Conservation (phyloP, 2,113 vertebrate genomes). For the Aspidoscelis tigris region DNA sequence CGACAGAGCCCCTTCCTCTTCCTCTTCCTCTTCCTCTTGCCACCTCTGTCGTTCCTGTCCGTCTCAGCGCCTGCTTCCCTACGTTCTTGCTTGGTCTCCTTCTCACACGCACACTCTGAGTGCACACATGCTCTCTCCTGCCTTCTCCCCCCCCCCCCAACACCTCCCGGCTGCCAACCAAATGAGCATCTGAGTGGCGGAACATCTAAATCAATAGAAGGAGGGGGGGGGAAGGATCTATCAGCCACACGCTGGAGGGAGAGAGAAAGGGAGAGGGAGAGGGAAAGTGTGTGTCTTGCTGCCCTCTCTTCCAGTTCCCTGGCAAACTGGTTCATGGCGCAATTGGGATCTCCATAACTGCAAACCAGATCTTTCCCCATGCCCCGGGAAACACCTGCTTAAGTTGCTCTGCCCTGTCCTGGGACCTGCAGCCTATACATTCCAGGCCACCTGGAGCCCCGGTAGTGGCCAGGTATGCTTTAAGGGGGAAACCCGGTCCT, state of each 20-base stretch:
- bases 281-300: too few species aligned
- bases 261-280: background rate
- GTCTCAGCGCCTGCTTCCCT: background rate
- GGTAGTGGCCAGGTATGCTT: too few species aligned
- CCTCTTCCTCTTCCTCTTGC: background rate
- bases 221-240: background rate
- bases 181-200: slow-evolving; percentile 14
- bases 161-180: slow-evolving; percentile 9
- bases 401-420: too few species aligned
- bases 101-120: background rate
- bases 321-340: background rate
- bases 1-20: background rate
- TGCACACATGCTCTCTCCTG: background rate
- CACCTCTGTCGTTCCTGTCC: background rate
- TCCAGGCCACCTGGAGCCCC: too few species aligned
- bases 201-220: slow-evolving; percentile 8
- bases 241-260: background rate
- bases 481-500: too few species aligned
- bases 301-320: background rate
- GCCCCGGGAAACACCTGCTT: too few species aligned
- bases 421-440: too few species aligned
- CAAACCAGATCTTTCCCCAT: too few species aligned
- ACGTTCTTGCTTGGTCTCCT: background rate
- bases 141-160: background rate
- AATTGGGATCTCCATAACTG: too few species aligned